A percentile compares a stretch with the other conserved stretches of the same genome.
These are phyloP conservation scores for Kryptolebias marmoratus DNA, from an alignment of 2,113 vertebrate genomes.

Conservation along the genomic window DNA sequence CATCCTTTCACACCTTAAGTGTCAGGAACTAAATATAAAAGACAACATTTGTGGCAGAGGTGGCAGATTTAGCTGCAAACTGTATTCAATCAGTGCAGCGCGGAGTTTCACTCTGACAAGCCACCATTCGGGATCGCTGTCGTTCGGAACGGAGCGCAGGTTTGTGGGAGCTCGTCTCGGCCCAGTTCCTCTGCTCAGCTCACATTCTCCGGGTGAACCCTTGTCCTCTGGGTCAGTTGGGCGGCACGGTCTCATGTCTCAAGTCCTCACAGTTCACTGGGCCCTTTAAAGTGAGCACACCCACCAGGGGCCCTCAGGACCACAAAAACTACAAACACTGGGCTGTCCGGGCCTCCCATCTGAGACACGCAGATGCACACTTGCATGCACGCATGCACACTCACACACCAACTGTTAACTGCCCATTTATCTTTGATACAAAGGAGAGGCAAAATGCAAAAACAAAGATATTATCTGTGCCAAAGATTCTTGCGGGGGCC, in stretches of 20 bases:
- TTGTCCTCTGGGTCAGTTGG: conserved; percentile 77
- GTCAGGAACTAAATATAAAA: too few species aligned
- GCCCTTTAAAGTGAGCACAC: conserved; percentile 82
- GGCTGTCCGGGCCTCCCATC: conserved; percentile 64
- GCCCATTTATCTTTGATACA: conserved; percentile 64
- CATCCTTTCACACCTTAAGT: not conserved
- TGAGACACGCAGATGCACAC: conserved; percentile 65
- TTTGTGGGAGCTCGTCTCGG: conserved; percentile 74
- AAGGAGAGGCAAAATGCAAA: conserved; percentile 58
- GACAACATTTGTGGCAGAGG: conserved; percentile 12
- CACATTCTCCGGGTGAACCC: conserved; percentile 78
- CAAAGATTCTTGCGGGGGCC: conserved; percentile 29
- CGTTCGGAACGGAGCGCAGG: conserved; percentile 55
- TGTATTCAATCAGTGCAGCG: conserved; percentile 21
- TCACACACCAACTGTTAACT: conserved; percentile 61
- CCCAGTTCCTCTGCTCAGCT: conserved; percentile 69
- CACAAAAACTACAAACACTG: conserved; percentile 78
- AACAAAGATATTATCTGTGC: conserved; percentile 48
- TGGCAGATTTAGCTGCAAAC: conserved; percentile 33
- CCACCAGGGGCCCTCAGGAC: conserved; percentile 68
- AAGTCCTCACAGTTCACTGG: conserved; percentile 83
- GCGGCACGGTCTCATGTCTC: conserved; percentile 80
- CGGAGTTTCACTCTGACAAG: conserved; percentile 37
- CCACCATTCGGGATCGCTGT: conserved; percentile 18
- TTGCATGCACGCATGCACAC: conserved; percentile 57